These are phyloP conservation scores for Parnassius smintheus DNA, from an alignment of 2,888 invertebrate species.

Conservation along the genomic window DNA sequence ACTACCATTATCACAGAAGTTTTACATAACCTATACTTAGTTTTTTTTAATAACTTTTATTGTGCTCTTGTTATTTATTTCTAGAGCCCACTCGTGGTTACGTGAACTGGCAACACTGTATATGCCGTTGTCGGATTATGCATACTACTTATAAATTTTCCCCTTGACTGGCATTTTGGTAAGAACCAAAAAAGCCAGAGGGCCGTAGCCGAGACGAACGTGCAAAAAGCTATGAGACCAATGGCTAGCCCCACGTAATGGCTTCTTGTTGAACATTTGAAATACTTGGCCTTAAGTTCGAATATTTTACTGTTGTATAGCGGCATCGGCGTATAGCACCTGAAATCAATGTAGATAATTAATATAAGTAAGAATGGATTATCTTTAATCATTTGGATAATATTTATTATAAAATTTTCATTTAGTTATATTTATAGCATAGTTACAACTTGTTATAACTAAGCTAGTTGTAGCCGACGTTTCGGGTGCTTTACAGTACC, in stretches of 20 bases:
- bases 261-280: slow-evolving; percentile 53
- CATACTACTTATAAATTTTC: slow-evolving; percentile 41
- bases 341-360: slow-evolving; percentile 39
- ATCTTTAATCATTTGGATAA: no score
- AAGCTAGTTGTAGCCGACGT: no score
- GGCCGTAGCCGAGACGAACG: slow-evolving; percentile 47
- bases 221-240: slow-evolving; percentile 46
- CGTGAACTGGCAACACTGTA: slow-evolving; percentile 47
- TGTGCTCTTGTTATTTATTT: not conserved
- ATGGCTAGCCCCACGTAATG: slow-evolving; percentile 45
- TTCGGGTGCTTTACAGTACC: no score
- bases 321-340: slow-evolving; percentile 69
- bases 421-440: no score
- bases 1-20: slow-evolving; percentile 9
- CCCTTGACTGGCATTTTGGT: slow-evolving; percentile 46
- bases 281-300: slow-evolving; percentile 63
- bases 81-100: slow-evolving; percentile 11
- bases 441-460: no score
- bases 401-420: no score
- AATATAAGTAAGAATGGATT: no score
- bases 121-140: slow-evolving; percentile 49
- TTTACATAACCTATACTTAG: not conserved
- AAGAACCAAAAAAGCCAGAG: slow-evolving; percentile 62
- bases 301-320: slow-evolving; percentile 67
- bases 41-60: not conserved